Base-by-base conservation (phyloP, 1,140 invertebrate genomes). In the Marisa cornuarietis region DNA sequence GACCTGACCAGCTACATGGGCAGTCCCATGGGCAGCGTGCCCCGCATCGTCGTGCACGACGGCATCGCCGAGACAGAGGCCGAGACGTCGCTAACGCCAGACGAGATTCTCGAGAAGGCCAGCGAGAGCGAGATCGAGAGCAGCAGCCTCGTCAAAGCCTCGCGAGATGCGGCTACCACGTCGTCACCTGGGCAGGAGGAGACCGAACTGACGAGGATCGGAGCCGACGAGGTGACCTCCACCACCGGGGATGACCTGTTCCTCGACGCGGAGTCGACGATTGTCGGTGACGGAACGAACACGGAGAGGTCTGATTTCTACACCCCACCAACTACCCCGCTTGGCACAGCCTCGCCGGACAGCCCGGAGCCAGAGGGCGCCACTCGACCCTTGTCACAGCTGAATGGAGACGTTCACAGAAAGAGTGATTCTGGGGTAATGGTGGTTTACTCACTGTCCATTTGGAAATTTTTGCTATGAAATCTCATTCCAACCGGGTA, bases 21-120 rank as follows among this genome's bases (percentile, higher is more conserved):
- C 4, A 81, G 42, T 80, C 84, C n/a, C 26, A 63, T 66, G 62
- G 82, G 81, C 26, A 79, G 78, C 68, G 78, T 83, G 22, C 81
- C 86, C 54, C 81, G 71, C 42, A 83, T 87, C 62, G 72, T 82
- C 42, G 71, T 84, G 42, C 76, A 80, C 20, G 79, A 79, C 24
- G 78, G 74, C 20, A 63, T 73, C 71, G 71, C 52, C 49, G 51
- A 51, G 20, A 22, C 24, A 22, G 69, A 49, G 42, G 69, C 13
- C 24, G 51, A 52, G 49, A 73, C n/a, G 5, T 10, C 9, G 14
- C 18, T 16, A 1, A 22, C n/a, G 65, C 65, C 14, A 24, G 65
- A 11, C 65, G 65, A 31, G 26, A 68, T 4, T 22, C 13, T 5
- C 8, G 65, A 68, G 65, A 31, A n/a, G 65, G 9, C 18, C 71